These are phyloP conservation scores for Tipula vernalis DNA, from an alignment of 2,888 invertebrate genomes.

Conservation along the genomic window DNA sequence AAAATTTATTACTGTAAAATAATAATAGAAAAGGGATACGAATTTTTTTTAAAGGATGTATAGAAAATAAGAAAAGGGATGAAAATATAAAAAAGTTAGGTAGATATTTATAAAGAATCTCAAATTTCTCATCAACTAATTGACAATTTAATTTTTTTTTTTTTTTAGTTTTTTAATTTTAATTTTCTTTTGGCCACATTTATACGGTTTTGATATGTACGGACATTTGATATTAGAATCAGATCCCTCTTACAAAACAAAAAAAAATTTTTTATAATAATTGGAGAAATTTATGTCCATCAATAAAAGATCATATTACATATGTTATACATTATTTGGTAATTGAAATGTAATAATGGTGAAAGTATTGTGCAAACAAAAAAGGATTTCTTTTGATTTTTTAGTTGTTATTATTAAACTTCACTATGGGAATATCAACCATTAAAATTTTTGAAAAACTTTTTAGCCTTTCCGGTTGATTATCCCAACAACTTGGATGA, in stretches of 20 bases:
- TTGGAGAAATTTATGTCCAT: neutral
- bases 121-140: constrained; percentile 4
- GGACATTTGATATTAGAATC: neutral
- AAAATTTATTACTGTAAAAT: neutral
- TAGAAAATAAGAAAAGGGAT: neutral
- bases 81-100: neutral
- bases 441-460: neutral
- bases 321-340: neutral
- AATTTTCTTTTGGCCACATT: neutral
- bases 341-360: neutral
- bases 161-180: neutral
- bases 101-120: neutral
- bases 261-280: neutral
- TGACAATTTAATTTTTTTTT: neutral
- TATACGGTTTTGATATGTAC: neutral
- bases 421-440: neutral
- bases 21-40: neutral
- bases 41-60: neutral
- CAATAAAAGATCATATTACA: neutral
- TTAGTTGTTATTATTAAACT: neutral
- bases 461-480: neutral
- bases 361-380: neutral
- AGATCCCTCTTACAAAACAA: neutral
- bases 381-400: neutral
- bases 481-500: neutral